Evolutionary conservation across 2,113 vertebrate genomes (phyloP).

Genomic region (Percopsis transmontana): DNA sequence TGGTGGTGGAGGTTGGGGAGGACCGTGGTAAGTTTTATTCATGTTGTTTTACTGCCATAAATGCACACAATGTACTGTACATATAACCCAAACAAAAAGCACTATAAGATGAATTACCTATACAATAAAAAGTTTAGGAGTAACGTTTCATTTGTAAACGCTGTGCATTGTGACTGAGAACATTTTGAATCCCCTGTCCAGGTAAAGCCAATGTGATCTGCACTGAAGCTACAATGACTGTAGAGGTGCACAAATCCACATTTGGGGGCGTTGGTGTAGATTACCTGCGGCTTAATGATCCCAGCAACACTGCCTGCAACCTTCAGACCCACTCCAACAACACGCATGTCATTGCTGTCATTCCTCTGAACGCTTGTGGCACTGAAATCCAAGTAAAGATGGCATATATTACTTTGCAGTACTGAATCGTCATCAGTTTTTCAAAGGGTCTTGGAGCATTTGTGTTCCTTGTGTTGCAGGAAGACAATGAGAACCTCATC

Average conservation of each 20-base stretch:
- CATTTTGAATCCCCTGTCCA: slow-evolving; percentile 6
- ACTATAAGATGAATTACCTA: not conserved
- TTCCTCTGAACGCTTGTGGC: slow-evolving; percentile 73
- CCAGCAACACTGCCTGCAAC: slow-evolving; percentile 54
- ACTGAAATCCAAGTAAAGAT: slow-evolving; percentile 66
- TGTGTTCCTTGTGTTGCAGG: slow-evolving; percentile 45
- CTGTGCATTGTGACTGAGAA: not conserved
- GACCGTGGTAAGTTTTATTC: slow-evolving; percentile 24
- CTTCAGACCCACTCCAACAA: slow-evolving; percentile 60
- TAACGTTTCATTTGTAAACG: not conserved
- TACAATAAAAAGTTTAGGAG: not conserved
- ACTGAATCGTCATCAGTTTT: no score
- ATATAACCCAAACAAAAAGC: not conserved
- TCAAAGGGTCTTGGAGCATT: no score
- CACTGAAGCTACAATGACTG: slow-evolving; percentile 58
- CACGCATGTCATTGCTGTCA: slow-evolving; percentile 55
- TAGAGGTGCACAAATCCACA: slow-evolving; percentile 55
- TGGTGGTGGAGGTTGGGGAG: slow-evolving; percentile 37
- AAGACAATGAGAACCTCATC: slow-evolving; percentile 56
- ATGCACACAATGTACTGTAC: not conserved
- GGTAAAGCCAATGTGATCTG: slow-evolving; percentile 59
- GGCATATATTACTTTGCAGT: not conserved
- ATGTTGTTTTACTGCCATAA: no score
- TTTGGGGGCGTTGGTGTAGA: slow-evolving; percentile 38
- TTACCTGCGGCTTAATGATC: slow-evolving; percentile 64